Base-by-base conservation (phyloP, 2,113 vertebrate genomes). In the Epinephelus cyanopodus region DNA sequence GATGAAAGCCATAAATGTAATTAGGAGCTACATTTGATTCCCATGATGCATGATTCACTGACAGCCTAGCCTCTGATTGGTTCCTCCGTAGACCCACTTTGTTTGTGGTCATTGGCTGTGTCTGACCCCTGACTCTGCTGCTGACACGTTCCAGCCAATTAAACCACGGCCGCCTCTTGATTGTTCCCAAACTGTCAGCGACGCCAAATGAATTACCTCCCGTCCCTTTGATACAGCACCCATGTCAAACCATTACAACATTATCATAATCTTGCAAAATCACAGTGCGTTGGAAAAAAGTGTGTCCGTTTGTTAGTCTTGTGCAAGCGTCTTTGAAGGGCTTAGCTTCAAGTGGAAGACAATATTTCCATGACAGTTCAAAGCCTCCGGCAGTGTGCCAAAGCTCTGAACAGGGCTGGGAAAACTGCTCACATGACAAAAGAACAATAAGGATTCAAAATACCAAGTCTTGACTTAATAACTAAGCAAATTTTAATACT, bases 151-250 rank as follows among this genome's bases (percentile, higher is more conserved):
- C 45, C 29, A 69, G 23, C 77, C 82, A 85, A 66, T 82, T 80
- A 74, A 79, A 79, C 47, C 23, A 63, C 6, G 62, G 60, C 15
- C 33, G 2, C 33, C 39, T 62, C 13, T 56, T 52, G 57, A 74
- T 70, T 45, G 48, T 18, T 74, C 60, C 18, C n/a, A 68, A 80
- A 67, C 62, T 84, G 79, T 82, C 74, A 72, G 37, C 56, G 48
- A 1, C 64, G 79, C 67, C 77, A 90, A 29, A 74, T 12, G 6
- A 87, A 90, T 90, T 79, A 70, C 56, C 27, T 3, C 6, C 13
- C 4, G 6, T 78, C 63, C 29, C 27, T 68, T n/a, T 58, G 56
- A 78, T 39, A 47, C 17, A 37, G 27, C 57, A 60, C 19, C 19
- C 60, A 45, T 79, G 61, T 81, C 75, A 85, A 56, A 64, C 42